Evolutionary conservation across 2,113 vertebrate species (phyloP).

Genomic region (Thermophis baileyi): DNA sequence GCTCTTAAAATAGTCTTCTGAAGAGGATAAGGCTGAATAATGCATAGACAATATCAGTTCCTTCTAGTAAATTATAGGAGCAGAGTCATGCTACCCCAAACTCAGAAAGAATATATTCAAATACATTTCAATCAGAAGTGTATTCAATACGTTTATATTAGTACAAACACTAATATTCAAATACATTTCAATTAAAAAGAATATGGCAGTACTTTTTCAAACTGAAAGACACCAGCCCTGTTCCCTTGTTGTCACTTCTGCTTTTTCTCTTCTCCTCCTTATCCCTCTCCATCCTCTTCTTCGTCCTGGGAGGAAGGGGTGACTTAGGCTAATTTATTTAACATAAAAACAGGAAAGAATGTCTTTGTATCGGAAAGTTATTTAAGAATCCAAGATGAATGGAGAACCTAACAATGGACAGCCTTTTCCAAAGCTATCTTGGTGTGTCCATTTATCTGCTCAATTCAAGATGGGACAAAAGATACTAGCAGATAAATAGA

Average conservation of each 20-base stretch:
- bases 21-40: conserved; percentile 19
- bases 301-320: background rate
- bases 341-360: background rate
- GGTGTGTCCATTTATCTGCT: too few relatives aligned
- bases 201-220: background rate
- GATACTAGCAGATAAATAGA: too few relatives aligned
- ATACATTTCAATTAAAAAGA: background rate
- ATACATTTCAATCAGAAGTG: too few relatives aligned
- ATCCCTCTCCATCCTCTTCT: background rate
- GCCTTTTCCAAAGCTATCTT: too few relatives aligned
- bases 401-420: background rate
- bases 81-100: background rate
- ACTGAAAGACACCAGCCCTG: background rate
- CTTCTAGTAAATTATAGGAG: conserved; percentile 31
- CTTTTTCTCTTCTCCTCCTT: background rate
- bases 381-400: background rate
- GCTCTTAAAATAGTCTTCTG: conserved; percentile 28
- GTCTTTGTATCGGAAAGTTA: background rate
- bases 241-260: background rate
- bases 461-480: too few relatives aligned
- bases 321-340: background rate
- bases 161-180: too few relatives aligned
- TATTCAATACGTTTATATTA: too few relatives aligned
- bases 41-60: conserved; percentile 36
- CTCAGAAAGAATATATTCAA: background rate